Percentiles rank a stretch among this genome's conserved stretches.
These are phyloP conservation scores for Bombus sylvicola DNA, from an alignment of 1,140 invertebrate genomes.

Conservation along the genomic window DNA sequence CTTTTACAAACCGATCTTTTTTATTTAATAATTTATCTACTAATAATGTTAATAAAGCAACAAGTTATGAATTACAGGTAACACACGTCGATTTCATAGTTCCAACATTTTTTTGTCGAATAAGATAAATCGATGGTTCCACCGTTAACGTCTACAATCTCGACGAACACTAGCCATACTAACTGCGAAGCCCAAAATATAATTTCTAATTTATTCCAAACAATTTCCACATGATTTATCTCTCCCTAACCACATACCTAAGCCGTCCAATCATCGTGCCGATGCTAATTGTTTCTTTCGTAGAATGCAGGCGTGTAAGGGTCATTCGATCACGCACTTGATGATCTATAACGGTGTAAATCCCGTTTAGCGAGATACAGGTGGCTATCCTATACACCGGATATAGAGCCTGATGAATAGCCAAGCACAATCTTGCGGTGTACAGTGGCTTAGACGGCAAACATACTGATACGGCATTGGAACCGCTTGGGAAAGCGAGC, in stretches of 20 bases:
- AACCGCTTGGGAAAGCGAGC: slow-evolving; percentile 23
- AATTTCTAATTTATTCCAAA: not conserved
- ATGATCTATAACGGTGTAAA: slow-evolving; percentile 65
- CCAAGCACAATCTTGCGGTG: slow-evolving; percentile 60
- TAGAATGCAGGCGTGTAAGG: not conserved
- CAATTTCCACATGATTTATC: slow-evolving; percentile 35
- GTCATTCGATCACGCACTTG: slow-evolving; percentile 54
- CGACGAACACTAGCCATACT: too few relatives aligned
- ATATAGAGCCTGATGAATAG: slow-evolving; percentile 66
- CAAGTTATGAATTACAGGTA: too few relatives aligned
- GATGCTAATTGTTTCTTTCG: slow-evolving; percentile 60
- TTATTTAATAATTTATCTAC: too few relatives aligned
- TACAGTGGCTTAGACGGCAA: slow-evolving; percentile 61
- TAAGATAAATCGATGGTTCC: too few relatives aligned
- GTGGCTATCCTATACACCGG: slow-evolving; percentile 54
- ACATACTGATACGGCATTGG: slow-evolving; percentile 62
- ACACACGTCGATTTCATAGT: too few relatives aligned
- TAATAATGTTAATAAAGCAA: too few relatives aligned
- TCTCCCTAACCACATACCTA: not conserved
- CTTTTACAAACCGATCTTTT: not conserved
- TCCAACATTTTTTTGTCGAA: too few relatives aligned
- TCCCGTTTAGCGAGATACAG: slow-evolving; percentile 68
- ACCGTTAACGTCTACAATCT: too few relatives aligned
- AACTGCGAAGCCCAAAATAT: not conserved
- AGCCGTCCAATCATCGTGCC: slow-evolving; percentile 10